Conservation (phyloP, 2,113 vertebrate species). For the Oreocharis arfaki region DNA sequence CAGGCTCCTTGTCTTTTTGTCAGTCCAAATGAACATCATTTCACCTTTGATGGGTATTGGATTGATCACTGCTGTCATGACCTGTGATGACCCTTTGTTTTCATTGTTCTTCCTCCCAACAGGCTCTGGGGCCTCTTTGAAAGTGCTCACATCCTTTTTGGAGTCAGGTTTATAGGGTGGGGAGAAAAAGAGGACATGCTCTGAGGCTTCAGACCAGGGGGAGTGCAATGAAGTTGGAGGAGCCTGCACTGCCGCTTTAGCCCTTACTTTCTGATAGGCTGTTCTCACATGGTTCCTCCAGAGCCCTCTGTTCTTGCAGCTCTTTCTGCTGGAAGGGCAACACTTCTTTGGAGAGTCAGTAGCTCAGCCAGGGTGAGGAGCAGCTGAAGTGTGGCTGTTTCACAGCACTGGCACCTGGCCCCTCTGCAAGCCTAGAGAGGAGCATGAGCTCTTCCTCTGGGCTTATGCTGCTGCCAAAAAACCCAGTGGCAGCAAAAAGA, state of each 20-base stretch:
- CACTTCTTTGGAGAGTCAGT: neutral
- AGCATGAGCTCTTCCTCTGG: neutral
- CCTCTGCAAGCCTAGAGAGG: neutral
- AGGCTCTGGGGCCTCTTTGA: neutral
- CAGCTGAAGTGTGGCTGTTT: neutral
- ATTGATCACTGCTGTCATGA: neutral
- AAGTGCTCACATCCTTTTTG: neutral
- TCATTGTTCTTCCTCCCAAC: neutral
- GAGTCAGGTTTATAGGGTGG: neutral
- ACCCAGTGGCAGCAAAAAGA: neutral
- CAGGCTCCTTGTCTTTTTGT: neutral
- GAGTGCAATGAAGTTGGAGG: neutral
- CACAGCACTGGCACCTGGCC: neutral
- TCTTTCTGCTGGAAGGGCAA: neutral
- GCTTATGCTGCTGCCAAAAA: neutral
- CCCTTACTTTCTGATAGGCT: neutral
- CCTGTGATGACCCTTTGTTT: neutral
- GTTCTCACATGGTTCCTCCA: neutral
- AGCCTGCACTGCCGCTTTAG: neutral
- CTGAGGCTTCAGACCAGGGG: neutral
- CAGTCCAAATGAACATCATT: neutral
- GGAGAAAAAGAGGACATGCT: neutral
- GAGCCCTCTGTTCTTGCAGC: neutral
- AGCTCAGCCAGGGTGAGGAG: neutral
- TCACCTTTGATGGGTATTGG: neutral